Conservation (phyloP, 35 echinoderm and acorn worm genomes). For the Lytechinus pictus region DNA sequence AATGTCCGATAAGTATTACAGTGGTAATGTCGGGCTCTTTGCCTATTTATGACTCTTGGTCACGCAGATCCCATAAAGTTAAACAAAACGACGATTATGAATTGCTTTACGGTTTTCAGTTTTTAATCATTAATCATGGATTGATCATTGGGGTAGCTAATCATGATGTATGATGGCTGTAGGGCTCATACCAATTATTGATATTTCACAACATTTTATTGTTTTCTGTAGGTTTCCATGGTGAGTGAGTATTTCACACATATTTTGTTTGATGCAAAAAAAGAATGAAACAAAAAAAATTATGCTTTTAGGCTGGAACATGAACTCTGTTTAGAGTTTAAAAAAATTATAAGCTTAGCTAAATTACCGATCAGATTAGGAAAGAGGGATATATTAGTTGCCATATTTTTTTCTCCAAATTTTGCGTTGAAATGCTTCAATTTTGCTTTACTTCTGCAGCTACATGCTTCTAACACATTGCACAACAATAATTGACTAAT, state of each 20-base stretch:
- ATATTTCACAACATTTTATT: background rate
- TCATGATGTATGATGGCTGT: background rate
- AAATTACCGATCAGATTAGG: background rate
- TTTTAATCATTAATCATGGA: background rate
- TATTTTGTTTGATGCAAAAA: background rate
- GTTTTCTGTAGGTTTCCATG: constrained; percentile 4
- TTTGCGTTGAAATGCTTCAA: background rate
- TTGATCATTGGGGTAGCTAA: background rate
- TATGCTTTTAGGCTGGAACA: background rate
- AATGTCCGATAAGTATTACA: background rate
- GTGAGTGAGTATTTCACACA: background rate
- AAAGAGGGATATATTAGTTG: background rate
- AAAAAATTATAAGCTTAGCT: background rate
- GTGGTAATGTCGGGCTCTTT: background rate
- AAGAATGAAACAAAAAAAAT: background rate
- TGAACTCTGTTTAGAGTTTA: background rate
- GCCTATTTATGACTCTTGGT: background rate
- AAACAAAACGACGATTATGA: too few species aligned
- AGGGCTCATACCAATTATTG: background rate
- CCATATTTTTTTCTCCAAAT: background rate
- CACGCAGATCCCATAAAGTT: too few species aligned
- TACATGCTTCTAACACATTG: background rate
- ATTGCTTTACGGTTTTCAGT: too few species aligned
- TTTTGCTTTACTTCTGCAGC: background rate
- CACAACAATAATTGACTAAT: background rate